Evolutionary conservation across 2,888 invertebrate genomes (phyloP), one percentile per base, ranked within the genome.

Genomic region (Yponomeuta malinellus): DNA sequence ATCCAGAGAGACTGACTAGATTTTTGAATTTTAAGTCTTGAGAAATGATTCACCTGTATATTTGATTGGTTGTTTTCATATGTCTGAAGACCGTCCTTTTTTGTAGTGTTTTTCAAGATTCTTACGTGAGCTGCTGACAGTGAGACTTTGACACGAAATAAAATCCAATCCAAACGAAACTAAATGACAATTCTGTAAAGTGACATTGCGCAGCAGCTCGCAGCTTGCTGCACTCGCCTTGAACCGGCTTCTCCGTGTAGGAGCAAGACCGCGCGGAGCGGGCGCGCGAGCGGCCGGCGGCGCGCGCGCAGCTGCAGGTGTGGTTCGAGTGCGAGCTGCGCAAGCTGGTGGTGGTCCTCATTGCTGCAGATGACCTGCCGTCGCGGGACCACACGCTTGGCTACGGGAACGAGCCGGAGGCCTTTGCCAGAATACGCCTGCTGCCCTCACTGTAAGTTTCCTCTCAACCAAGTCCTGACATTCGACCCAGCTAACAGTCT

Each of bases 301-400:
- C 97, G 66, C 94, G 97, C 33, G 95, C 98, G 63, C 97, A 97
- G 88, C 94, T 98, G 75, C 97, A 98, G 84, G 95, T 98, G 71
- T 97, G 96, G 95, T 97, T 97, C 90, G 96, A 97, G 81, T 94
- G 95, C 72, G 97, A 97, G 79, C 93, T 96, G 73, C 94, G 94
- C 78, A 97, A 97, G 80, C 92, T 98, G 72, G 95, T 96, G 10
- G 96, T 98, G 43, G 96, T 97, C 6, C 94, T 98, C 69, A 94
- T 97, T 82, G 97, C 96, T 4, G 98, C 96, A 10, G 97, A 97
- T 80, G 97, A 97, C 84, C 91, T 98, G 75, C 96, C 96, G 37
- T 85, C 95, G 0, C 92, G 97, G 63, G 97, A 97, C 81, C 97
- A 97, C 76, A 94, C 94, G 48, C 90, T 95, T 68, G 96, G 96